phyloP scores from a whole-genome alignment of 1,140 invertebrate genomes.

The Drosophila takahashii region DNA sequence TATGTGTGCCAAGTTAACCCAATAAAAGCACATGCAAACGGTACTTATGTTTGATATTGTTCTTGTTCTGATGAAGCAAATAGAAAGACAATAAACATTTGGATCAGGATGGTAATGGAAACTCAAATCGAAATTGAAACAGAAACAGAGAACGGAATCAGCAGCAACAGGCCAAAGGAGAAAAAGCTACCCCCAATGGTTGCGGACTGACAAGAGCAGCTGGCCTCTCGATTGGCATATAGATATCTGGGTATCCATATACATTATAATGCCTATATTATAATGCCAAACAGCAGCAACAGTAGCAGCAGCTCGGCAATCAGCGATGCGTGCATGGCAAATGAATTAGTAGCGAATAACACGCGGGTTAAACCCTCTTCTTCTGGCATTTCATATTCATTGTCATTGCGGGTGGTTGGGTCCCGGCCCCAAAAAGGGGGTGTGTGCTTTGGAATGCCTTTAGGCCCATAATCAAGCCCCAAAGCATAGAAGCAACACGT shows the following conservation, averaged over 20 bases:
- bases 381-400: slow-evolving; percentile 52
- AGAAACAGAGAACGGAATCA: background rate
- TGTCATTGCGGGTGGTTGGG: slow-evolving; percentile 8
- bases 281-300: slow-evolving; percentile 43
- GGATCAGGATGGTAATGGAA: slow-evolving; percentile 40
- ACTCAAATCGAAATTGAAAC: slow-evolving; percentile 23
- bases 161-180: slow-evolving; percentile 46
- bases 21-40: slow-evolving; percentile 35
- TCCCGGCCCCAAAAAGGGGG: background rate
- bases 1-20: slow-evolving; percentile 71
- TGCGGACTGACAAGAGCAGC: slow-evolving; percentile 53
- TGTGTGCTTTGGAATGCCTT: background rate
- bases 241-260: slow-evolving; percentile 13
- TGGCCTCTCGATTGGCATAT: slow-evolving; percentile 16
- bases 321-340: slow-evolving; percentile 61
- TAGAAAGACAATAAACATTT: slow-evolving; percentile 61
- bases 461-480: slow-evolving; percentile 16
- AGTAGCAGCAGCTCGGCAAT: slow-evolving; percentile 31
- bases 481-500: slow-evolving; percentile 45
- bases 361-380: slow-evolving; percentile 29
- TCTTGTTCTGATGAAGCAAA: slow-evolving; percentile 14
- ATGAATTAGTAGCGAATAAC: slow-evolving; percentile 57
- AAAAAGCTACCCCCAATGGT: slow-evolving; percentile 19
- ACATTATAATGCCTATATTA: slow-evolving; percentile 48
- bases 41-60: slow-evolving; percentile 27